These are phyloP conservation scores for Eulemur mongoz DNA, from an alignment of 2,797 vertebrate genomes.

Conservation along the genomic window DNA sequence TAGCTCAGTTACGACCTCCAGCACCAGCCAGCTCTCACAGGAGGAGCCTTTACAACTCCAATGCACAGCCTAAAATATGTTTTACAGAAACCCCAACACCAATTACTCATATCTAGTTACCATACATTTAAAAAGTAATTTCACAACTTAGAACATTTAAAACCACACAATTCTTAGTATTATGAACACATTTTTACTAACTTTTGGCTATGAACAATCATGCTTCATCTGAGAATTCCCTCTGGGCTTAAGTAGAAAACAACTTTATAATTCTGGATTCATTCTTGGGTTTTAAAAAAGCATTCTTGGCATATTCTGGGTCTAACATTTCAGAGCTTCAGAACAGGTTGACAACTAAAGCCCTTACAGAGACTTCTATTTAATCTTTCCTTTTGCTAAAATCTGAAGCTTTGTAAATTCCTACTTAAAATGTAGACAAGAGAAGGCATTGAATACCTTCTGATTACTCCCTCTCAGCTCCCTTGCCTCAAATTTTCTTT, in stretches of 20 bases:
- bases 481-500: constrained; percentile 38
- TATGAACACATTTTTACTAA: constrained; percentile 41
- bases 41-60: not conserved
- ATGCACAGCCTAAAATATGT: not conserved
- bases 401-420: constrained; percentile 41
- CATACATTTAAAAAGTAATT: constrained; percentile 27
- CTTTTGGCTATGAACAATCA: not conserved
- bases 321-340: constrained; percentile 12
- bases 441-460: not conserved
- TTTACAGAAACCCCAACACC: not conserved
- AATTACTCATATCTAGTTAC: not conserved
- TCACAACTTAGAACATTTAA: constrained; percentile 30
- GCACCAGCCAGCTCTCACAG: not conserved
- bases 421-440: constrained; percentile 50
- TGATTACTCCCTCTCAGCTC: not conserved
- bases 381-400: constrained; percentile 56
- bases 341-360: constrained; percentile 54
- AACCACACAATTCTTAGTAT: not conserved
- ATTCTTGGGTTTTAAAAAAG: constrained; percentile 6
- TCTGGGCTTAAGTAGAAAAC: constrained; percentile 33
- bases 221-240: constrained; percentile 38
- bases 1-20: not conserved
- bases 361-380: constrained; percentile 6
- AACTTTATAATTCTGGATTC: constrained; percentile 39
- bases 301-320: not conserved